Evolutionary conservation across 2,888 invertebrate genomes (phyloP), one percentile per base, ranked within the genome.

Genomic region (Leucophora obtusa): DNA sequence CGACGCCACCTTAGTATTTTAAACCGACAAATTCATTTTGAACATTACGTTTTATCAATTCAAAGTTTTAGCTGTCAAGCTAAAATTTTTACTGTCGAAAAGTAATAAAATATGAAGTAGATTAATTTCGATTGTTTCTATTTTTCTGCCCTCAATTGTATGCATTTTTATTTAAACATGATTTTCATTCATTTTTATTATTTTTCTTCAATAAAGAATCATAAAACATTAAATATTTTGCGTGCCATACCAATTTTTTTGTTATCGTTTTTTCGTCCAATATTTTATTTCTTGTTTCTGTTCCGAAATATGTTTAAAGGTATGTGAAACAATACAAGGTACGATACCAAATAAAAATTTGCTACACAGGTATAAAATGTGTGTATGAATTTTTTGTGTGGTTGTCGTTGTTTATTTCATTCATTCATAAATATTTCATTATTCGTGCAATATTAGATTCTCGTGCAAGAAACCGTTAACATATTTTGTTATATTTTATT

Each of bases 371-470:
- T 80, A 76, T 9, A 14, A 53, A 56, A 51, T 66, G 14, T 47
- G 14, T 47, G 17, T 56, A 47, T 35, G 4, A 28, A 28, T 6
- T 28, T 24, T 28, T 28, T 28, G 14, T 28, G 21, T 28, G 51
- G 5, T 15, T 50, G 33, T 7, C 21, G 18, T 35, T 66, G 35
- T 11, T 60, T 65, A 14, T 69, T 63, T 47, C 43, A 28, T 63
- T 47, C 43, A 28, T 60, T 53, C 69, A 70, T 83, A 83, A 84
- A 83, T 82, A 82, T 82, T 83, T 83, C 80, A 81, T 82, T 75
- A 73, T 79, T 75, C 74, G 47, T 79, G 77, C 82, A 74, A 83
- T 81, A 83, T 84, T 79, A 83, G 83, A 84, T 81, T 82, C 79
- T 82, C 79, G 81, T 80, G 83, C 81, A 78, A 58, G 62, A 74